A percentile compares a stretch with the other conserved stretches of the same genome.
These are phyloP conservation scores for Pheosia tremula DNA, from an alignment of 2,888 invertebrate genomes.

Conservation along the genomic window DNA sequence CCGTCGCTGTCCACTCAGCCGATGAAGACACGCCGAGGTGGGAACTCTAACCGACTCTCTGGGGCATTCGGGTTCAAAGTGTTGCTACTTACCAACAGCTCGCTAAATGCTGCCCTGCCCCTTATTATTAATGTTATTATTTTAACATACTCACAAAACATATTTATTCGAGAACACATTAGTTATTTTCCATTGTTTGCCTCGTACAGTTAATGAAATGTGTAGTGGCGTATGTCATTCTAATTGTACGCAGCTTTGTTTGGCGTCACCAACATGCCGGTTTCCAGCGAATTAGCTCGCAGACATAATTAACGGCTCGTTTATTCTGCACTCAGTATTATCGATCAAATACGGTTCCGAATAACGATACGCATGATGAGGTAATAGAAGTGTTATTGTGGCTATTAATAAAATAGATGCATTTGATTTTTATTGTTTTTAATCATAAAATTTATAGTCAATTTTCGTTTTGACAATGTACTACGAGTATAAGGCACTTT, in stretches of 20 bases:
- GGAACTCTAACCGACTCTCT: no score
- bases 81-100: no score
- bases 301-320: conserved; percentile 30
- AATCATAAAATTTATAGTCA: background rate
- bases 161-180: no score
- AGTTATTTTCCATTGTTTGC: no score
- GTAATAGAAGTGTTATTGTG: conserved; percentile 3
- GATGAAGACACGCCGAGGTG: no score
- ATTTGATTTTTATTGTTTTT: background rate
- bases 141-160: no score
- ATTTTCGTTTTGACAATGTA: no score
- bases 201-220: background rate
- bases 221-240: conserved; percentile 8
- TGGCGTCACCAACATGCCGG: conserved; percentile 39
- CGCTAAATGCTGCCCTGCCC: no score
- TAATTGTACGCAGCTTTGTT: conserved; percentile 13
- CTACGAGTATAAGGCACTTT: no score
- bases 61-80: no score
- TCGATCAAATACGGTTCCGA: conserved; percentile 3
- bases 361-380: background rate
- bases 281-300: conserved; percentile 30
- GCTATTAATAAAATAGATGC: background rate
- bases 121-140: no score
- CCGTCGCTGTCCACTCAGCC: no score
- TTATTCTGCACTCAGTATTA: conserved; percentile 21